Percentiles rank a stretch among this genome's conserved stretches.
Evolutionary conservation across 1,140 invertebrate genomes (phyloP).

Genomic region (Drosophila equinoxialis): DNA sequence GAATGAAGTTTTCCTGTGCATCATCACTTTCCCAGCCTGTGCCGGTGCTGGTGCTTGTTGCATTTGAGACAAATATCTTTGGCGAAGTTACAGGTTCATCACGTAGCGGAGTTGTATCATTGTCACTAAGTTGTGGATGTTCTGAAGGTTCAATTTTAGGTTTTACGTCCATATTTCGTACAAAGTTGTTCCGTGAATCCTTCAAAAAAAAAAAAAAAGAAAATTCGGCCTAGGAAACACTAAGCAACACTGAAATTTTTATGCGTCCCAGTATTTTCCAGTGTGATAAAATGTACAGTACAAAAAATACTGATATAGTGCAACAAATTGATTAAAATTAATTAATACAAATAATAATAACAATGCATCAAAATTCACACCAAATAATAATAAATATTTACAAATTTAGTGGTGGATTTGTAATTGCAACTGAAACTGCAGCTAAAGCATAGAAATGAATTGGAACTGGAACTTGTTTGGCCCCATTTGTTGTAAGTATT

Average conservation of each 20-base stretch:
- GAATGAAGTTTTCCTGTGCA: neutral
- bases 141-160: neutral
- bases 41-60: no score
- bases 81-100: neutral
- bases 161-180: no score
- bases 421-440: neutral
- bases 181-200: neutral
- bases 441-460: neutral
- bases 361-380: no score
- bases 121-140: conserved; percentile 20
- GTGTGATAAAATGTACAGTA: neutral
- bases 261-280: neutral
- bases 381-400: no score
- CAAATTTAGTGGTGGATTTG: neutral
- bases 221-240: no score
- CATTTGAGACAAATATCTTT: neutral
- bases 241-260: neutral
- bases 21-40: conserved; percentile 48
- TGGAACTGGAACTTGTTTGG: conserved; percentile 3
- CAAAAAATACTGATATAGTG: neutral
- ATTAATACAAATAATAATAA: no score
- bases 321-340: neutral
- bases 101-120: conserved; percentile 43
- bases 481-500: neutral
- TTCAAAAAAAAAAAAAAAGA: neutral